Base-by-base conservation (phyloP, 53 echinoderm and acorn worm genomes). In the Apostichopus leukothele region DNA sequence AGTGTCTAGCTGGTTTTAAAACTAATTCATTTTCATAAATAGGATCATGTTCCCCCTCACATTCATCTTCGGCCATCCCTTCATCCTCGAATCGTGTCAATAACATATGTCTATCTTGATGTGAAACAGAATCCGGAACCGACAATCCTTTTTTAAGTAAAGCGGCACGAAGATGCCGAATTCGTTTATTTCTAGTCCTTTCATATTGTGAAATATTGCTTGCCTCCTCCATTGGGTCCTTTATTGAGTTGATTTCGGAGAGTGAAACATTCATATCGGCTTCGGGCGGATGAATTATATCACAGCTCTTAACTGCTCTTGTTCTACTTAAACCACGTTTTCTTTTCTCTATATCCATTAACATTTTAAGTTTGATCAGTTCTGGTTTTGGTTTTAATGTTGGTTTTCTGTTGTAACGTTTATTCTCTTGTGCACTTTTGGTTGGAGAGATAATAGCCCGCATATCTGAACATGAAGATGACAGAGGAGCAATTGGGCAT, bases 21-120 rank as follows among this genome's bases (percentile, higher is more conserved):
- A 86, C 86, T 71, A 18, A 67, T 71, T 86, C 86, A 71, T 86
- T 86, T 52, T 86, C 86, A 86, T 86, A 86, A n/a, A 86, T 86
- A 18, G 86, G 86, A 5, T 86, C 74, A 51, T 73, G 19, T 50
- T 51, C 51, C n/a, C 50, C 86, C 3, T 50, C 74, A 16, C 3
- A 39, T 39, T 39, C 39, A 39, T 39, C 39, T 39, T 39, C 39
- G 39, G 39, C 39, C 39, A 39, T 39, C 39, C 39, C 12, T 71
- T 73, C 52, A 12, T 51, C 51, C n/a, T 74, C 52, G 12, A 73
- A 71, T 5, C 26, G n/a, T 6, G 39, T 16, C 81, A 80, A 50
- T 27, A 86, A 73, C 52, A 25, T 73, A 10, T 73, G 9, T 61
- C 84, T 71, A 71, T 86, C 86, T 19, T 50, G 50, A 19, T 86